These are phyloP conservation scores for Tinea pellionella DNA, from an alignment of 2,888 invertebrate genomes.

Conservation along the genomic window DNA sequence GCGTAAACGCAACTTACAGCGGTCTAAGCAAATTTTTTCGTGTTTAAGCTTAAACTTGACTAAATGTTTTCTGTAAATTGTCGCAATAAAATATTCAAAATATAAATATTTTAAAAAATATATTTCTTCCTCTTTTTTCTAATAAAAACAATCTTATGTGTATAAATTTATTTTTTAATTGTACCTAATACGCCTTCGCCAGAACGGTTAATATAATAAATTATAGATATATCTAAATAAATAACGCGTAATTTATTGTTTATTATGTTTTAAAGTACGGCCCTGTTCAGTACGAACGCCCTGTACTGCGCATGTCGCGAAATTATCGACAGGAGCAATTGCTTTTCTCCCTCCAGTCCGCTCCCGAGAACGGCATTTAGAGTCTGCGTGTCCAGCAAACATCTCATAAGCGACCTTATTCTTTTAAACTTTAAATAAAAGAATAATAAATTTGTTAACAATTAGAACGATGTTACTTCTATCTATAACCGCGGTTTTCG, in stretches of 20 bases:
- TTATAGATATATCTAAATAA: too few species aligned
- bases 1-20: too few species aligned
- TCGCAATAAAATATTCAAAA: too few species aligned
- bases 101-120: too few species aligned
- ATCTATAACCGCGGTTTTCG: slow-evolving; percentile 52
- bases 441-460: background rate
- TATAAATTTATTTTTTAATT: too few species aligned
- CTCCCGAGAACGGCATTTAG: slow-evolving; percentile 47
- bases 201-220: too few species aligned
- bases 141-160: too few species aligned
- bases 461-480: slow-evolving; percentile 42
- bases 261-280: background rate
- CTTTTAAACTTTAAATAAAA: background rate
- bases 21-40: too few species aligned
- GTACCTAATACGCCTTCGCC: too few species aligned
- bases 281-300: slow-evolving; percentile 16
- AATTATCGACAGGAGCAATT: slow-evolving; percentile 58
- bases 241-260: background rate
- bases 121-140: too few species aligned
- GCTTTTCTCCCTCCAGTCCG: slow-evolving; percentile 38
- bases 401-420: slow-evolving; percentile 21
- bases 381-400: slow-evolving; percentile 40
- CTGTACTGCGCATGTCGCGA: slow-evolving; percentile 62
- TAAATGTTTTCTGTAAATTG: too few species aligned
- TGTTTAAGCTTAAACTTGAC: too few species aligned